Conservation (phyloP, 2,797 vertebrate species). For the Smutsia temminckii region DNA sequence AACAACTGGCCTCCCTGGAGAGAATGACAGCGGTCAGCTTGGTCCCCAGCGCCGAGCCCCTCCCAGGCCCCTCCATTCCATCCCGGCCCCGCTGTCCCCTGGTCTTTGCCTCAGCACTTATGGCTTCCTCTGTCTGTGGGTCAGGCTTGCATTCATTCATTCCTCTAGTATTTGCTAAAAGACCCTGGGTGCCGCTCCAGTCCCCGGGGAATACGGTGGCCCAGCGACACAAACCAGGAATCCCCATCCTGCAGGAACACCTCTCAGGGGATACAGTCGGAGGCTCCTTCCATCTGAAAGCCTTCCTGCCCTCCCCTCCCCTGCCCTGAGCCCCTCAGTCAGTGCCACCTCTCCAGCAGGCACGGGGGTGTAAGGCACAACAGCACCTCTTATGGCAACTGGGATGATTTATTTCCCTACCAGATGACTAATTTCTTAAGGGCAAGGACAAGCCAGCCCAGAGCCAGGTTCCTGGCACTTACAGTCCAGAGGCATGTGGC, state of each 20-base stretch:
- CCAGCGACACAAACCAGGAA: background rate
- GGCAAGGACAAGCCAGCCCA: background rate
- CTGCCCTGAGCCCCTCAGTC: accelerated
- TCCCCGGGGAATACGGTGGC: background rate
- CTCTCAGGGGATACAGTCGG: background rate
- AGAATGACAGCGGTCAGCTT: background rate
- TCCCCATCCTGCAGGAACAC: background rate
- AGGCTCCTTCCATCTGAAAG: no score
- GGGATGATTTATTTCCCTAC: background rate
- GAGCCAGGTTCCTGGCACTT: background rate
- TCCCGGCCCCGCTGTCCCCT: background rate
- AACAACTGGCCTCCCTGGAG: background rate
- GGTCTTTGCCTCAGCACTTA: background rate
- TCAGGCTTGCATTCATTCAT: background rate
- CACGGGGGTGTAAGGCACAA: accelerated
- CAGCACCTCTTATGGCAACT: accelerated
- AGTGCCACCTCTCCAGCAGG: background rate
- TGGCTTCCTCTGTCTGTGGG: background rate
- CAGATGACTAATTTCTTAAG: background rate
- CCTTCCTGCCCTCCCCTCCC: background rate
- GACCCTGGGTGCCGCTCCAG: no score
- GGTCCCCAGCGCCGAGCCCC: background rate
- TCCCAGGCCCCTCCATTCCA: background rate
- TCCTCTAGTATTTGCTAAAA: background rate
- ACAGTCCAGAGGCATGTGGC: background rate